phyloP scores from a whole-genome alignment of 1,140 invertebrate genomes.

The Cardiocondyla obscurior region DNA sequence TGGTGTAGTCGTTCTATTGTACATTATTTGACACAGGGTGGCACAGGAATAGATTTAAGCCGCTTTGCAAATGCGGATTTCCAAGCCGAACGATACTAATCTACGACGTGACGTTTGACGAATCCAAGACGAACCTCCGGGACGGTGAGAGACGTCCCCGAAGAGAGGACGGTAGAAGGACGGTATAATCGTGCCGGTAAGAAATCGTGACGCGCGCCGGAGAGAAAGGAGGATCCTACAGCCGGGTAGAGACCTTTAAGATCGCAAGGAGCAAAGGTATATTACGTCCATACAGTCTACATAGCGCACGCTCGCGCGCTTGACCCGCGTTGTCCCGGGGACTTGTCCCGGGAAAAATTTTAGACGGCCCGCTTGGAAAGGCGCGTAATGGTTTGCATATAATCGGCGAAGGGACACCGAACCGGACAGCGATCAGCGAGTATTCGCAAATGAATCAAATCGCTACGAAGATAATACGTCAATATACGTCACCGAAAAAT shows the following conservation, averaged over 20 bases:
- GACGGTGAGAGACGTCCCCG: constrained; percentile 8
- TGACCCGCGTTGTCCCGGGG: constrained; percentile 64
- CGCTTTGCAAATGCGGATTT: constrained; percentile 7
- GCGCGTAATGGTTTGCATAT: no score
- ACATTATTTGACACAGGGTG: neutral
- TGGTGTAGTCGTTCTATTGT: neutral
- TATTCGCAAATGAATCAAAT: no score
- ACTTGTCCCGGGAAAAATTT: constrained; percentile 47
- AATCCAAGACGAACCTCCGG: constrained; percentile 6
- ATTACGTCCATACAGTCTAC: constrained; percentile 54
- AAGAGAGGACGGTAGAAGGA: constrained; percentile 56
- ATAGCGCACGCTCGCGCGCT: constrained; percentile 54
- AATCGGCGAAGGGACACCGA: no score
- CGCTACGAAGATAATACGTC: no score
- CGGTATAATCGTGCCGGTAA: constrained; percentile 64
- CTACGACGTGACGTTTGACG: constrained; percentile 3
- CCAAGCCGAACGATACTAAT: constrained; percentile 10
- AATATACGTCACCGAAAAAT: no score
- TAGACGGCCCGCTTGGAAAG: neutral
- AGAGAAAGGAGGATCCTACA: constrained; percentile 78
- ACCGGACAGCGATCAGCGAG: neutral
- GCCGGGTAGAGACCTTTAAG: constrained; percentile 74
- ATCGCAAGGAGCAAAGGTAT: constrained; percentile 73
- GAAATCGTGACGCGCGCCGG: constrained; percentile 74
- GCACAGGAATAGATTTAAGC: neutral